Percentiles rank a stretch among this genome's conserved stretches.
These are phyloP conservation scores for Spinus olivaceus DNA, from an alignment of 2,797 vertebrate genomes.

Conservation along the genomic window DNA sequence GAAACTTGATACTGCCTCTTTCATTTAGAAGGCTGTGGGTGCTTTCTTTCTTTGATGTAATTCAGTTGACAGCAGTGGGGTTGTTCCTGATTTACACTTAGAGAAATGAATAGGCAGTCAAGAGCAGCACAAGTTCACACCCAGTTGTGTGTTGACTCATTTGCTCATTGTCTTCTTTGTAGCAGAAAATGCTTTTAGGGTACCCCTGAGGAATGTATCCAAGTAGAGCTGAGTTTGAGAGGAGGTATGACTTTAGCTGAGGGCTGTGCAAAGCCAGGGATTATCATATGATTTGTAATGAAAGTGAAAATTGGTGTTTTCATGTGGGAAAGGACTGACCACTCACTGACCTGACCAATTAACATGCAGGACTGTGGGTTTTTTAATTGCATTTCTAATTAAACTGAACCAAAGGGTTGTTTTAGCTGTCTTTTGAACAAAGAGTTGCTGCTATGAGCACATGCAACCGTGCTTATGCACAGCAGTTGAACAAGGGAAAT, in stretches of 20 bases:
- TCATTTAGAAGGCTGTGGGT: background rate
- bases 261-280: background rate
- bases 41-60: background rate
- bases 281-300: background rate
- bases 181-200: constrained; percentile 3
- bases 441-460: background rate
- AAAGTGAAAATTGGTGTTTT: background rate
- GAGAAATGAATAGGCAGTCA: background rate
- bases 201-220: background rate
- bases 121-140: background rate
- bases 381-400: background rate
- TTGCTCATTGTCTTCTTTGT: background rate
- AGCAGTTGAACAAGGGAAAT: accelerated
- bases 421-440: background rate
- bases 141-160: background rate
- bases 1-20: background rate
- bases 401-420: background rate
- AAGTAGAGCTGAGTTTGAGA: background rate
- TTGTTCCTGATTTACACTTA: background rate
- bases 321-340: background rate
- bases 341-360: background rate
- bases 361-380: background rate
- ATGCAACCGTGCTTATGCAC: background rate
- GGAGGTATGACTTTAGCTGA: background rate
- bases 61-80: background rate